These are phyloP conservation scores for Zonitis immaculata DNA, from an alignment of 2,888 invertebrate genomes.

Conservation along the genomic window DNA sequence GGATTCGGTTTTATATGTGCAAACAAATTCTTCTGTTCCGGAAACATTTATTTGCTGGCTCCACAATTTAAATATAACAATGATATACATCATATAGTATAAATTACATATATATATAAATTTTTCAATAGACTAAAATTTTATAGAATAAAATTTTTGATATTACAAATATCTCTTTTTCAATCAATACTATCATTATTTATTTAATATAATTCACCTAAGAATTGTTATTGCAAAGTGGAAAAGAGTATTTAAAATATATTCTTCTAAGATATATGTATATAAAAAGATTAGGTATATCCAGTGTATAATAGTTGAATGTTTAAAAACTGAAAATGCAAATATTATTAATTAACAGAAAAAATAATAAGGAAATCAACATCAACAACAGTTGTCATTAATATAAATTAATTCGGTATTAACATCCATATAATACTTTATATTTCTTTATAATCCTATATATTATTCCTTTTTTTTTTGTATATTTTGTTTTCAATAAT, in stretches of 20 bases:
- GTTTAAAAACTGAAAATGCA: slow-evolving; percentile 1
- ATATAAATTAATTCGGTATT: slow-evolving; percentile 13
- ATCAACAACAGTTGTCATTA: background rate
- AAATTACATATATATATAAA: slow-evolving; percentile 8
- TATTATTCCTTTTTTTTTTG: slow-evolving; percentile 2
- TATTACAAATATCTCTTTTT: slow-evolving; percentile 2
- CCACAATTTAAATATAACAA: slow-evolving; percentile 8
- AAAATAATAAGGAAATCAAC: background rate
- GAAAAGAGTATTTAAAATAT: slow-evolving; percentile 44
- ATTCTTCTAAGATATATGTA: slow-evolving; percentile 22
- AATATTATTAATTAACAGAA: background rate
- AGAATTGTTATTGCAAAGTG: slow-evolving; percentile 36
- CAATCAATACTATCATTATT: slow-evolving; percentile 10
- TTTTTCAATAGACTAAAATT: slow-evolving; percentile 8
- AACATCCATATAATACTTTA: slow-evolving; percentile 12
- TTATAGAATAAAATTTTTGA: background rate
- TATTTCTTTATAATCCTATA: background rate
- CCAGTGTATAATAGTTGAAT: slow-evolving; percentile 5
- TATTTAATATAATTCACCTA: slow-evolving; percentile 4
- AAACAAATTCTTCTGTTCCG: background rate
- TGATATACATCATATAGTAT: slow-evolving; percentile 5
- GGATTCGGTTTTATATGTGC: background rate
- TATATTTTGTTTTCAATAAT: slow-evolving; percentile 1
- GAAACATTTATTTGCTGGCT: background rate
- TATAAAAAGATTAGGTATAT: background rate